Conservation (phyloP, 2,113 vertebrate species). For the Triplophysa tibetana region DNA sequence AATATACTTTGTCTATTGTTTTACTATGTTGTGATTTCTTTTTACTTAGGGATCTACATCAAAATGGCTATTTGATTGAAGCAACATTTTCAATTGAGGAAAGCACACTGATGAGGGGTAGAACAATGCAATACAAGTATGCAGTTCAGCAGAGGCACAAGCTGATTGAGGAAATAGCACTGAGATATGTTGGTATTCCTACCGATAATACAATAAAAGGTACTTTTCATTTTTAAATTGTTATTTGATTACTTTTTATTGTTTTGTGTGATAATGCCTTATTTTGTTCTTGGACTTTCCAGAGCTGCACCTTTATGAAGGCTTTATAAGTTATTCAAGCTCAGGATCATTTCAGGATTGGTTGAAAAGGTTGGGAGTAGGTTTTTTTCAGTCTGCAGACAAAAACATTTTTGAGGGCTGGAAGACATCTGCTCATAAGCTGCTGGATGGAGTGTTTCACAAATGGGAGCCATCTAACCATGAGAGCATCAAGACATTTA, state of each 20-base stretch:
- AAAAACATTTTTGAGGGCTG: conserved; percentile 31
- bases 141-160: conserved; percentile 52
- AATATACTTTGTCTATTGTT: neutral
- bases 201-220: conserved; percentile 14
- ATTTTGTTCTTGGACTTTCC: neutral
- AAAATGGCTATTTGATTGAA: conserved; percentile 60
- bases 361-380: neutral
- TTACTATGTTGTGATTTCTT: neutral
- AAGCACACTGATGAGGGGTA: fast-evolving
- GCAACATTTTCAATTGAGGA: conserved; percentile 52
- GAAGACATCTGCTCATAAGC: conserved; percentile 48
- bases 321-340: conserved; percentile 46
- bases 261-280: neutral
- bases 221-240: conserved; percentile 25
- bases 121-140: fast-evolving
- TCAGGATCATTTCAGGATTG: neutral
- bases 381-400: neutral
- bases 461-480: conserved; percentile 58
- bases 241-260: neutral
- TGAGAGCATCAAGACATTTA: conserved; percentile 45
- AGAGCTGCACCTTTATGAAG: conserved; percentile 72
- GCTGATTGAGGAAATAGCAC: fast-evolving
- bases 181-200: neutral
- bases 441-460: conserved; percentile 64
- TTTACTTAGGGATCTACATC: conserved; percentile 27